These are phyloP conservation scores for Cephonodes hylas DNA, from an alignment of 2,888 invertebrate species.

Conservation along the genomic window DNA sequence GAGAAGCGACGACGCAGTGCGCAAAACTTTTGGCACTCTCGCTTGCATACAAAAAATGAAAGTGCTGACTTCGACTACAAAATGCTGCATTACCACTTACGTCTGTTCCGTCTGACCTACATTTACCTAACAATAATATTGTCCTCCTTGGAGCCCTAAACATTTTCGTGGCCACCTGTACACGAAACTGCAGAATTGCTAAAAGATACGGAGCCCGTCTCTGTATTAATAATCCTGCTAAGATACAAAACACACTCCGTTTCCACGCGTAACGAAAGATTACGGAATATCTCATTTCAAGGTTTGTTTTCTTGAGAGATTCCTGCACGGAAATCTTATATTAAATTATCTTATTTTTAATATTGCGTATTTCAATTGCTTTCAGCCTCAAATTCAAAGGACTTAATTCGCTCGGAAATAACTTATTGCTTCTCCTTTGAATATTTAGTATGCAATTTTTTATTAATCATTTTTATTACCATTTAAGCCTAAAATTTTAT, in stretches of 20 bases:
- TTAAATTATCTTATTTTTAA: background rate
- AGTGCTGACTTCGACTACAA: conserved; percentile 51
- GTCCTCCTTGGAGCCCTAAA: background rate
- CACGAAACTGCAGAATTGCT: background rate
- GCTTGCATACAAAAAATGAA: conserved; percentile 77
- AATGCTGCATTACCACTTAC: conserved; percentile 55
- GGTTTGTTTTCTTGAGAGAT: background rate
- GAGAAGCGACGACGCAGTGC: conserved; percentile 68
- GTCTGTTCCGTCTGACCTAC: conserved; percentile 40
- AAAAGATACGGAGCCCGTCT: background rate
- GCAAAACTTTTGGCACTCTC: conserved; percentile 80
- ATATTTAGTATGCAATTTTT: no score
- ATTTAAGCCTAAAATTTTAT: background rate
- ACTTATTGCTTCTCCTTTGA: no score
- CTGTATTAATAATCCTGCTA: background rate
- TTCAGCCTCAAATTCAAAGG: background rate
- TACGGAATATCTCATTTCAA: conserved; percentile 3
- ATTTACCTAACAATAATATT: conserved; percentile 15
- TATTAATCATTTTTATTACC: background rate
- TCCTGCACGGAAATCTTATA: background rate
- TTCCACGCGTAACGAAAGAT: background rate
- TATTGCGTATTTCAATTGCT: background rate
- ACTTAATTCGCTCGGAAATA: background rate
- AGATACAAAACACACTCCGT: background rate
- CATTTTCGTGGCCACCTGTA: background rate